Conservation (phyloP, 2,113 vertebrate species). For the Gnathonemus longibarbis region DNA sequence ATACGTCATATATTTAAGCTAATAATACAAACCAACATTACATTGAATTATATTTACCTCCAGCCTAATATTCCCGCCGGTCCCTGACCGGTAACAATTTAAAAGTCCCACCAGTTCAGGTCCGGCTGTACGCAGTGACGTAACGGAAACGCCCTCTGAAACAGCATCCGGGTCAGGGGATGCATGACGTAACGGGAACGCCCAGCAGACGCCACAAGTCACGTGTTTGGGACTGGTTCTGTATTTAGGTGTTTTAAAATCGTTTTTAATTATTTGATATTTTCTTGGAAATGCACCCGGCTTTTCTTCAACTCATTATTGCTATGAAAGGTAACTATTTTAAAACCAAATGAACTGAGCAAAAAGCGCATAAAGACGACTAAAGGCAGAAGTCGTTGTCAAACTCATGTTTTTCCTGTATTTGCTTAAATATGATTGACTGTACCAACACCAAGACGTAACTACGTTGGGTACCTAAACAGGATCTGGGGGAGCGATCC, state of each 20-base stretch:
- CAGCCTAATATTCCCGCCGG: background rate
- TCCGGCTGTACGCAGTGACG: background rate
- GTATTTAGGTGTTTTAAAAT: background rate
- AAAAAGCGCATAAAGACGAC: background rate
- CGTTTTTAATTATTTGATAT: background rate
- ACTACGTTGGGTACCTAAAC: background rate
- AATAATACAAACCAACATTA: background rate
- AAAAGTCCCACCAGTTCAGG: constrained; percentile 39
- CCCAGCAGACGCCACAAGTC: background rate
- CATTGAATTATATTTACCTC: background rate
- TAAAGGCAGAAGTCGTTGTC: background rate
- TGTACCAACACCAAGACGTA: background rate
- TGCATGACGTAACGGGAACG: constrained; percentile 23
- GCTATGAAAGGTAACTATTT: background rate
- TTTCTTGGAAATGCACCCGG: background rate
- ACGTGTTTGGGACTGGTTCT: background rate
- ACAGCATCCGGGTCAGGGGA: background rate
- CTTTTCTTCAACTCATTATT: background rate
- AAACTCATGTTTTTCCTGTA: background rate
- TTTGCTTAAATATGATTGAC: background rate
- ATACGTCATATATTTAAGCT: background rate
- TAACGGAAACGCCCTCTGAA: background rate
- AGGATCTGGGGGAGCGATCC: background rate
- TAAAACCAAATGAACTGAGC: background rate
- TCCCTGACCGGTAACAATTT: constrained; percentile 39